phyloP scores from a whole-genome alignment of 1,140 invertebrate species.

The Drosophila jambulina region DNA sequence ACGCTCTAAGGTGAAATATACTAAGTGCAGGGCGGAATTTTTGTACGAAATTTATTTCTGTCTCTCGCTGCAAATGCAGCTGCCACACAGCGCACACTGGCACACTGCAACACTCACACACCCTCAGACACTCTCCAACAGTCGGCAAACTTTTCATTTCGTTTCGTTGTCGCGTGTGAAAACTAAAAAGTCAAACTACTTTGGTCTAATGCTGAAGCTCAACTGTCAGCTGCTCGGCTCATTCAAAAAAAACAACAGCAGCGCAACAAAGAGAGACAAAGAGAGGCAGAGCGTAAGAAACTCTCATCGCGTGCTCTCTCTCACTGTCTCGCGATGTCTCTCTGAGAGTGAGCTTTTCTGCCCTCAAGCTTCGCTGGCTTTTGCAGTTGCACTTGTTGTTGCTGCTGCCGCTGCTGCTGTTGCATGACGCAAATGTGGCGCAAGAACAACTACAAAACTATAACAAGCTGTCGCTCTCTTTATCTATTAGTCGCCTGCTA shows the following conservation, averaged over 20 bases:
- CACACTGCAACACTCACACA: slow-evolving; percentile 20
- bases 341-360: slow-evolving; percentile 17
- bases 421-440: slow-evolving; percentile 73
- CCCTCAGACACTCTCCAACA: slow-evolving; percentile 16
- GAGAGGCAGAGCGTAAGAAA: slow-evolving; percentile 1
- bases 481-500: slow-evolving; percentile 27
- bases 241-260: slow-evolving; percentile 49
- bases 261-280: neutral
- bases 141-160: slow-evolving; percentile 68
- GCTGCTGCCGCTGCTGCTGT: slow-evolving; percentile 14
- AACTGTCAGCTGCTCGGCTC: slow-evolving; percentile 77
- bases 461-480: slow-evolving; percentile 62
- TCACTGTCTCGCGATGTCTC: slow-evolving; percentile 22
- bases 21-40: slow-evolving; percentile 63
- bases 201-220: slow-evolving; percentile 79
- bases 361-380: slow-evolving; percentile 45
- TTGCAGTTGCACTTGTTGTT: slow-evolving; percentile 51
- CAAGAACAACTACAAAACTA: slow-evolving; percentile 34
- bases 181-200: slow-evolving; percentile 71
- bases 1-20: slow-evolving; percentile 84
- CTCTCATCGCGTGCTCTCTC: neutral
- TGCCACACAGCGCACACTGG: slow-evolving; percentile 46
- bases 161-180: slow-evolving; percentile 57
- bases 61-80: slow-evolving; percentile 68
- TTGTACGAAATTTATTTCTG: slow-evolving; percentile 70